Base-by-base conservation (phyloP, 2,888 invertebrate species). In the Cosmorhoe ocellata region DNA sequence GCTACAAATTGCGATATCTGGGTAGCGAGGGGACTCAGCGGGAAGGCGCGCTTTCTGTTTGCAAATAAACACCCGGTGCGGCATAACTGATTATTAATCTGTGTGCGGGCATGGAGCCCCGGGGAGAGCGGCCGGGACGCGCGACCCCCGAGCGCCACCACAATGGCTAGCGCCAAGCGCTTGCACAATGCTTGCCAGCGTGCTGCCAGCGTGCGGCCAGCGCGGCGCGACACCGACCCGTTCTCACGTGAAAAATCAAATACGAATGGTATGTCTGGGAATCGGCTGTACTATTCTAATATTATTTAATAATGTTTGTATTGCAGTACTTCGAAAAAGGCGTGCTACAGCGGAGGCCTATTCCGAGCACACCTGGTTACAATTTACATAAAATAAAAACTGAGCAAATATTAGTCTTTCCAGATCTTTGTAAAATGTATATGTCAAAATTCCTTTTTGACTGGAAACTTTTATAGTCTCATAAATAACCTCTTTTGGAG, bases 21-120 rank as follows among this genome's bases (percentile, higher is more conserved):
- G 60, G 58, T 58, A 62, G 69, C 63, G 68, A 61, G 63, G 69
- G 51, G 43, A 62, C 69, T 51, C 81, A 66, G 75, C 81, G 77
- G 88, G 88, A 64, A 81, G 80, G 67, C 76, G 65, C 69, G 73
- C 66, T 65, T 72, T 74, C 70, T 87, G 87, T 89, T 88, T 89
- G 87, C 89, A 89, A 89, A 89, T 88, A 89, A 84, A 86, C 89
- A 89, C 80, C 84, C 83, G 87, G 84, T 84, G 64, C 67, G 71
- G 61, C 55, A 65, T 64, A 54, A 61, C 43, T 50, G 39, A 18
- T 37, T 33, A 45, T 51, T 55, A 45, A 40, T 49, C 53, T 45
- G 51, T 48, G 44, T 44, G 41, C 36, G 45, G 48, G 50, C 32
- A 13, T 1, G 41, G 37, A 34, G 33, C 39, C 40, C 51, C 36